Evolutionary conservation across 2,888 invertebrate genomes (phyloP).

Genomic region (Halictus quadricinctus): DNA sequence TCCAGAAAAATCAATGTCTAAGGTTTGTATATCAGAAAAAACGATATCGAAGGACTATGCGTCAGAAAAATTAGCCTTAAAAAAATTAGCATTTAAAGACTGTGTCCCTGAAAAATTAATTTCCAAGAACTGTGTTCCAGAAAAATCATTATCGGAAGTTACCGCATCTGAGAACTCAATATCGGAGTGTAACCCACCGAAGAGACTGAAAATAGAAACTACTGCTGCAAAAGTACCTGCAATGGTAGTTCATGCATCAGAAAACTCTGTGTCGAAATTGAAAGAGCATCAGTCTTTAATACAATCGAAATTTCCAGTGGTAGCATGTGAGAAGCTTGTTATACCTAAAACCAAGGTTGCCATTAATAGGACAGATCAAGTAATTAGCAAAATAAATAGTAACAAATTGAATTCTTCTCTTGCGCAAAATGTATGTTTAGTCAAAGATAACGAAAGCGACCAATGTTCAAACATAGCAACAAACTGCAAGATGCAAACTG

Average conservation of each 20-base stretch:
- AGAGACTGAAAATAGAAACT: not conserved
- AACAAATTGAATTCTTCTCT: not conserved
- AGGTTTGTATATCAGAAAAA: not conserved
- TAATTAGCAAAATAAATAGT: not conserved
- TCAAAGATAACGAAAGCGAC: not conserved
- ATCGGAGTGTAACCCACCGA: not conserved
- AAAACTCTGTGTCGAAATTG: not conserved
- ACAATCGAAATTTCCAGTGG: conserved; percentile 35
- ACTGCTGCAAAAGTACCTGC: not conserved
- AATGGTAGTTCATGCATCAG: not conserved
- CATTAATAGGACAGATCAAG: not conserved
- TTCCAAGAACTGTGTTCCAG: not conserved
- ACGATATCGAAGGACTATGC: not conserved
- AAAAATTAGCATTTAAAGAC: not conserved
- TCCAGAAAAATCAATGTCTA: not conserved
- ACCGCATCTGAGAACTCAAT: not conserved
- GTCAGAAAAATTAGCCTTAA: not conserved
- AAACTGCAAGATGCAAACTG: not conserved
- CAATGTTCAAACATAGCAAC: not conserved
- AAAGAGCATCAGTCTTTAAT: not conserved
- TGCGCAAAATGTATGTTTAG: no score
- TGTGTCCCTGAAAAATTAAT: not conserved
- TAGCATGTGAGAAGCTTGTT: conserved; percentile 30
- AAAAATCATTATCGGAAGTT: not conserved
- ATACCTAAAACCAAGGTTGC: not conserved